phyloP scores from a whole-genome alignment of 2,888 invertebrate genomes.

The Lypha dubia region DNA sequence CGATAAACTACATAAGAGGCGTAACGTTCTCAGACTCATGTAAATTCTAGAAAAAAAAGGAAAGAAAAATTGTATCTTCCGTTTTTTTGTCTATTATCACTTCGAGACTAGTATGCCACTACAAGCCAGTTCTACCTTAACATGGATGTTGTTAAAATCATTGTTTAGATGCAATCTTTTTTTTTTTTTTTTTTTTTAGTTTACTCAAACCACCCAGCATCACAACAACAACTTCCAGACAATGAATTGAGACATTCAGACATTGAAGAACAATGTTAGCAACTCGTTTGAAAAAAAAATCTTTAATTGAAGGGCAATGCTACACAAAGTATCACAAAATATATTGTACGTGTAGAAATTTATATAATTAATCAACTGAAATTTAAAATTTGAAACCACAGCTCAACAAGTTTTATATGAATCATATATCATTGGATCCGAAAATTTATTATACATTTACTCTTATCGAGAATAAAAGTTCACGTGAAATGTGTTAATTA shows the following conservation, averaged over 20 bases:
- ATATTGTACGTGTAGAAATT: no score
- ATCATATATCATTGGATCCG: no score
- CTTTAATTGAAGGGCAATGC: no score
- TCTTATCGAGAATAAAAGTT: no score
- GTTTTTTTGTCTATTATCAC: constrained; percentile 43
- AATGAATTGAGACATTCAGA: constrained; percentile 46
- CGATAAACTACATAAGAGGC: constrained; percentile 40
- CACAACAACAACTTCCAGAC: constrained; percentile 41
- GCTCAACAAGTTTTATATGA: no score
- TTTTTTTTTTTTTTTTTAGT: constrained; percentile 23
- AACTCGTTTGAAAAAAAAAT: not conserved
- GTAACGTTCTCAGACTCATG: constrained; percentile 41
- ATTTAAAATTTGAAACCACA: no score
- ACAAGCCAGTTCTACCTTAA: not conserved
- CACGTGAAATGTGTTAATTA: no score
- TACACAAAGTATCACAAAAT: no score
- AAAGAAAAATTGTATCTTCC: constrained; percentile 38
- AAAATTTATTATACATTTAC: no score
- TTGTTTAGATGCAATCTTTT: not conserved
- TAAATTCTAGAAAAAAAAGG: no score
- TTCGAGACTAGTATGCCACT: not conserved
- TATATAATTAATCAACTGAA: no score
- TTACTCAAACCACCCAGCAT: constrained; percentile 51
- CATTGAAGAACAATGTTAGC: constrained; percentile 37
- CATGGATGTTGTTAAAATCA: constrained; percentile 6